Evolutionary conservation across 2,113 vertebrate species (phyloP).

Genomic region (Ursus arctos): DNA sequence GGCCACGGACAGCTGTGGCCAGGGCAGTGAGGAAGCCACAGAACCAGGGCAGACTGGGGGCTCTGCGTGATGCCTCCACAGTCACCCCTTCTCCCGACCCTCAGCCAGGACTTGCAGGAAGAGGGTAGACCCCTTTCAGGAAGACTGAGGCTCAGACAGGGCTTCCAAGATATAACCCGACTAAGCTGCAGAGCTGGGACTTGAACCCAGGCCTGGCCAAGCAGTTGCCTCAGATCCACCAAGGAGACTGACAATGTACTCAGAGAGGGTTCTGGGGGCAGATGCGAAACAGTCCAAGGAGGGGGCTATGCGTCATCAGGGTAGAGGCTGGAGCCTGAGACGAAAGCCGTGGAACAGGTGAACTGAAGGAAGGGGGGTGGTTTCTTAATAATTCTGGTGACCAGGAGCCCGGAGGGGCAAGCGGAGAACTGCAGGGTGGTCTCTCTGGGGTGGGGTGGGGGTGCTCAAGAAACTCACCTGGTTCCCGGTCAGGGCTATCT

Average conservation of each 20-base stretch:
- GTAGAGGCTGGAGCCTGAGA: neutral
- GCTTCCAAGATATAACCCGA: neutral
- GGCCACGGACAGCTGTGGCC: neutral
- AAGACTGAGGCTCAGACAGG: neutral
- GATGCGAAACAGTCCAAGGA: neutral
- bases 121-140: neutral
- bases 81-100: neutral
- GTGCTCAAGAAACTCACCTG: constrained; percentile 77
- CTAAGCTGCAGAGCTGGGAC: neutral
- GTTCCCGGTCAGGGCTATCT: constrained; percentile 85
- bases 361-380: neutral
- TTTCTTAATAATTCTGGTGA: neutral
- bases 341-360: neutral
- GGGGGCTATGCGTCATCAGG: neutral
- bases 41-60: neutral
- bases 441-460: rapidly evolving
- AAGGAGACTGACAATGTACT: neutral
- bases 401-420: neutral
- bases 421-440: neutral
- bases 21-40: rapidly evolving
- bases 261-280: neutral
- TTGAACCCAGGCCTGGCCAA: neutral
- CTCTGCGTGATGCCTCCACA: neutral
- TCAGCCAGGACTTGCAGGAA: neutral
- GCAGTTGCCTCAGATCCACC: neutral